phyloP scores from a whole-genome alignment of 2,888 invertebrate genomes.

The Bombylius major region DNA sequence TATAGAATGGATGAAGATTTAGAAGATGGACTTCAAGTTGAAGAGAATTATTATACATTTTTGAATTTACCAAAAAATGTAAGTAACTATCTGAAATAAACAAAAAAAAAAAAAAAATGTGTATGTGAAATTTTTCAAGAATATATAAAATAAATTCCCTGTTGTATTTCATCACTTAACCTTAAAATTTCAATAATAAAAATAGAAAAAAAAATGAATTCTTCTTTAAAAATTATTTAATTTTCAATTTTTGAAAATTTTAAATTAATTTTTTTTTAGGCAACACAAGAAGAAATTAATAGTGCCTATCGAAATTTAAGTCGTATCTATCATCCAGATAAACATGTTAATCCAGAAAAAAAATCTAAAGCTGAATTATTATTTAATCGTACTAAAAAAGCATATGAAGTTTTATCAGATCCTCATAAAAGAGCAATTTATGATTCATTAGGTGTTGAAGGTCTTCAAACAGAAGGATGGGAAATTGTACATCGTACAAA shows the following conservation, averaged over 20 bases:
- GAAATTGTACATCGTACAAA: conserved; percentile 83
- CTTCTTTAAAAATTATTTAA: background rate
- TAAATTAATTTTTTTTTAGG: conserved; percentile 44
- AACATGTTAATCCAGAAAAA: conserved; percentile 70
- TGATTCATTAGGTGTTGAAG: conserved; percentile 76
- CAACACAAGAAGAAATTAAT: conserved; percentile 81
- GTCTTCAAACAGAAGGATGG: conserved; percentile 90
- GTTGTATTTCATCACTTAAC: too few relatives aligned
- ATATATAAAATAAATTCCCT: background rate
- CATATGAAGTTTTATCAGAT: conserved; percentile 91
- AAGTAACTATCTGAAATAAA: conserved; percentile 29
- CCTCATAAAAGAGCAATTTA: conserved; percentile 91
- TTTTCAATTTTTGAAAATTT: background rate
- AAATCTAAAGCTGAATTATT: conserved; percentile 84
- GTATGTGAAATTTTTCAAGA: too few relatives aligned
- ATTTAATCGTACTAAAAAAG: conserved; percentile 85
- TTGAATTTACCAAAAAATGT: conserved; percentile 76
- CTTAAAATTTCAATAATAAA: background rate
- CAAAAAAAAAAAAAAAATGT: conserved; percentile 10
- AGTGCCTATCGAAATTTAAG: conserved; percentile 86
- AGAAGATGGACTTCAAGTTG: conserved; percentile 48
- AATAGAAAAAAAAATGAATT: background rate
- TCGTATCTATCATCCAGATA: conserved; percentile 92
- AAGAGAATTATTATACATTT: conserved; percentile 82
- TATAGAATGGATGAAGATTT: conserved; percentile 51